Conservation (phyloP, 2,113 vertebrate genomes). For the Scortum barcoo region DNA sequence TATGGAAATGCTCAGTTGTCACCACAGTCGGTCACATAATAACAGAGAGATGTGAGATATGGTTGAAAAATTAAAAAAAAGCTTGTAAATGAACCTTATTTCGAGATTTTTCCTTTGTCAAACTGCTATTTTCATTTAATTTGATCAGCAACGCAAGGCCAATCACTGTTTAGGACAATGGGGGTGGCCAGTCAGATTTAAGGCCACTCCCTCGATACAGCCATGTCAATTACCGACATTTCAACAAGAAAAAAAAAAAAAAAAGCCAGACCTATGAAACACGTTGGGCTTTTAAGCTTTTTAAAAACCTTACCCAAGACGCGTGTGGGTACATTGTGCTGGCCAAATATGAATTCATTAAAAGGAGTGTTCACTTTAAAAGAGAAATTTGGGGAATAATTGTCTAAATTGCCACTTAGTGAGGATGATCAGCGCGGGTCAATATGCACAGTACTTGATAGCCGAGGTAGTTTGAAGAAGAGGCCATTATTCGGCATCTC, state of each 20-base stretch:
- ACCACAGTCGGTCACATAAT: neutral
- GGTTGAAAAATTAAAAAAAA: neutral
- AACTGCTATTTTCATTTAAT: neutral
- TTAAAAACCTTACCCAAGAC: constrained; percentile 4
- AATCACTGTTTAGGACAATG: too few species aligned
- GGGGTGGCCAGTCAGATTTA: too few species aligned
- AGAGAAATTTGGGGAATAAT: constrained; percentile 57
- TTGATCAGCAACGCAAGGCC: too few species aligned
- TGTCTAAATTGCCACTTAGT: constrained; percentile 59
- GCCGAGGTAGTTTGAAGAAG: constrained; percentile 57
- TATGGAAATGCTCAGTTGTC: neutral
- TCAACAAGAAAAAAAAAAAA: too few species aligned
- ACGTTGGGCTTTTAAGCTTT: neutral
- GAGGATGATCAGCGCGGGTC: constrained; percentile 64
- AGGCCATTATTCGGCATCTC: constrained; percentile 65
- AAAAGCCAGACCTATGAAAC: constrained; percentile 16
- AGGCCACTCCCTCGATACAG: too few species aligned
- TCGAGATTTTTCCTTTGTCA: neutral
- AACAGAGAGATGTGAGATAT: neutral
- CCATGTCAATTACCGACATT: too few species aligned
- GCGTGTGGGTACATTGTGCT: constrained; percentile 14
- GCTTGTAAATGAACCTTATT: neutral
- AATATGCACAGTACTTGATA: constrained; percentile 53
- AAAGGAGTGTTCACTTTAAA: constrained; percentile 33
- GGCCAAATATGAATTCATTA: constrained; percentile 40